Evolutionary conservation across 1,140 invertebrate species (phyloP).

Genomic region (Drosophila sturtevanti): DNA sequence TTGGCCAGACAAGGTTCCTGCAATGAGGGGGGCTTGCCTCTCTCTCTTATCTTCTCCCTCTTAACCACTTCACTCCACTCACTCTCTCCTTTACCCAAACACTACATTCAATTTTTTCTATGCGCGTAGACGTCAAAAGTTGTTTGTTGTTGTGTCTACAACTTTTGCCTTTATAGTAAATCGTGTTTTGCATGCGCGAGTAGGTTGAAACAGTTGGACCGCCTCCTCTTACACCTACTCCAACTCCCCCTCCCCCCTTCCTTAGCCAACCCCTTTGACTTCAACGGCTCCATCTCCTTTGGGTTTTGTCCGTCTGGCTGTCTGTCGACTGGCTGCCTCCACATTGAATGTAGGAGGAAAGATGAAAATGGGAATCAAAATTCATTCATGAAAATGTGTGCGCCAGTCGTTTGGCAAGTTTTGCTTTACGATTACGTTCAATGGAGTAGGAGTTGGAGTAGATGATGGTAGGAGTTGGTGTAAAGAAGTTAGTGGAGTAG

Average conservation of each 20-base stretch:
- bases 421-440: slow-evolving; percentile 5
- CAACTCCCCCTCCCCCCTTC: neutral
- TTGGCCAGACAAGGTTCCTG: slow-evolving; percentile 8
- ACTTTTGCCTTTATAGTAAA: slow-evolving; percentile 78
- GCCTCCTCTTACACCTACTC: neutral
- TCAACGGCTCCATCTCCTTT: slow-evolving; percentile 4
- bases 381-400: slow-evolving; percentile 71
- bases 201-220: slow-evolving; percentile 47
- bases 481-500: too few relatives aligned
- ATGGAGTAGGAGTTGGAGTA: slow-evolving; percentile 13
- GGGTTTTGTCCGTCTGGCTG: too few relatives aligned
- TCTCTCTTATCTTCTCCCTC: neutral
- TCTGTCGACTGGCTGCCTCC: neutral
- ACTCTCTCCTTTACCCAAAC: slow-evolving; percentile 36
- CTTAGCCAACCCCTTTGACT: neutral
- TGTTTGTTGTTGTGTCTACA: slow-evolving; percentile 64
- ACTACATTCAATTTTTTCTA: slow-evolving; percentile 57
- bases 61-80: slow-evolving; percentile 28
- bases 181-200: slow-evolving; percentile 79
- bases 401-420: slow-evolving; percentile 65
- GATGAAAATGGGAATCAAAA: slow-evolving; percentile 49
- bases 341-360: slow-evolving; percentile 45
- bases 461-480: neutral
- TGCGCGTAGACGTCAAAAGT: slow-evolving; percentile 51
- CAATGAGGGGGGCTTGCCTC: neutral